Evolutionary conservation across 2,113 vertebrate species (phyloP).

Genomic region (Tetrao urogallus): DNA sequence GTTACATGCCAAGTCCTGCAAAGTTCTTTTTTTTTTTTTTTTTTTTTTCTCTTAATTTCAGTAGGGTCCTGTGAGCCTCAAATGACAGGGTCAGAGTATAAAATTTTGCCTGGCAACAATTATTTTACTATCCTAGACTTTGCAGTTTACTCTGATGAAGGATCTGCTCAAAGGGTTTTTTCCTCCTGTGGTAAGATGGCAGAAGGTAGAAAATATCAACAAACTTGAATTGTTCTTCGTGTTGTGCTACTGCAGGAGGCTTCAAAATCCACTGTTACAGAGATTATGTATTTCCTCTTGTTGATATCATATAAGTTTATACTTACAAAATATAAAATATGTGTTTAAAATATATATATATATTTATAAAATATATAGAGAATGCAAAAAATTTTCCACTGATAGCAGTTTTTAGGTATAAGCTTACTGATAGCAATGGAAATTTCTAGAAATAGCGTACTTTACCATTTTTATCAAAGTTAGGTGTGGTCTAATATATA

Average conservation of each 20-base stretch:
- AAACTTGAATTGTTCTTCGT: background rate
- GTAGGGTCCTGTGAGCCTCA: background rate
- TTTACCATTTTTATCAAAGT: background rate
- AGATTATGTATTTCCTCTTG: background rate
- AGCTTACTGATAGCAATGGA: background rate
- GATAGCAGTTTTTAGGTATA: background rate
- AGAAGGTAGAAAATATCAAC: background rate
- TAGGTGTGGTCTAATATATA: constrained; percentile 39
- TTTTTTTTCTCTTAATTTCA: background rate
- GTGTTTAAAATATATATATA: background rate
- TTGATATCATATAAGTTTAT: background rate
- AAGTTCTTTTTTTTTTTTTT: background rate
- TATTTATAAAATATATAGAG: background rate
- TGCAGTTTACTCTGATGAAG: background rate
- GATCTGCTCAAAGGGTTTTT: background rate
- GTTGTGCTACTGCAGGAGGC: background rate
- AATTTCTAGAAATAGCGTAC: background rate
- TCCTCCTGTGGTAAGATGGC: background rate
- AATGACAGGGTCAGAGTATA: background rate
- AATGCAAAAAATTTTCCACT: background rate
- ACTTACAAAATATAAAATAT: background rate
- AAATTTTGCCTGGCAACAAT: background rate
- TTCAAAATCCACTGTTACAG: background rate
- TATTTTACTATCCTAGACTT: background rate
- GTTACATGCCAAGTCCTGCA: background rate